Base-by-base conservation (phyloP, 2,113 vertebrate genomes). In the Podiceps cristatus region DNA sequence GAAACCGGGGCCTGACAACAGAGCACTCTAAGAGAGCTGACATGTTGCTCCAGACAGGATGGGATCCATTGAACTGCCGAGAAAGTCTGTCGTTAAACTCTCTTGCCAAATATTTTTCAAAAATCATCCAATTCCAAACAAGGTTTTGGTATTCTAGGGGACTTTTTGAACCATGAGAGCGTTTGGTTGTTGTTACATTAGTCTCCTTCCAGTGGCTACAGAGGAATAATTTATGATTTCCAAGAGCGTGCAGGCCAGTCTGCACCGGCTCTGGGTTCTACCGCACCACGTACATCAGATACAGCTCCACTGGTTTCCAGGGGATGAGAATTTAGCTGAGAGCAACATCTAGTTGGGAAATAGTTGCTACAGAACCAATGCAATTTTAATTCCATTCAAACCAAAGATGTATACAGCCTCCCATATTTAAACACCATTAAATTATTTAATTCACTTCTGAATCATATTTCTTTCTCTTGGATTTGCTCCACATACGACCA, bases 391-490 rank as follows among this genome's bases (percentile, higher is more conserved):
- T 86, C 49, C 44, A 60, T 18, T 85, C 86, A 87, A 93, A 89
- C n/a, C 33, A 91, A 64, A 58, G 52, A 68, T 91, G 22, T 62
- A 33, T 73, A 66, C 49, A 58, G 44, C 33, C 52, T 89, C 84
- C 29, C 24, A 18, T 69, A 88, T 78, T 90, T 79, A 92, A 97
- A 88, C 5, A 47, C 24, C 62, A 69, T 75, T 88, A 64, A 77
- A 85, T 88, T 73, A 79, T 76, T 94, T 79, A 56, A 92, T 88
- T 92, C 24, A 72, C 49, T 96, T 96, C 85, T 90, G 66, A 96
- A 91, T 69, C 27, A 31, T 53, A 71, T 77, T 80, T 95, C 66
- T 89, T 88, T 89, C 49, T 82, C 62, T 95, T 95, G 71, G 53
- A 88, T 73, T 92, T 96, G 49, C 31, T 94, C 58, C 66, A 86